A percentile compares a stretch with the other conserved stretches of the same genome.
These are phyloP conservation scores for Artemia sinica DNA, from an alignment of 2,888 invertebrate genomes.

Conservation along the genomic window DNA sequence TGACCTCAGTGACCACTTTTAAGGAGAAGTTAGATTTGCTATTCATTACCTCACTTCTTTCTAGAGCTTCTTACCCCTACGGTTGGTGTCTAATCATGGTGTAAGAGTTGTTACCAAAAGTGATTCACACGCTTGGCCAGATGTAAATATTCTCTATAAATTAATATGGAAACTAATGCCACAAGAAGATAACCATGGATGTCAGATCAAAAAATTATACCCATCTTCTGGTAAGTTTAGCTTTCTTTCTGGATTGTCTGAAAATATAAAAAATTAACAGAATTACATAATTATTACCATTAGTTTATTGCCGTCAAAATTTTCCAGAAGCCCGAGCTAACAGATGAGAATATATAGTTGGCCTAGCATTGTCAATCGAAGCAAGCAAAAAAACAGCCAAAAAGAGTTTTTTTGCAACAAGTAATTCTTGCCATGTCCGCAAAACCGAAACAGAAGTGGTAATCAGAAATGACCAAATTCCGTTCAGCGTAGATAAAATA, in stretches of 20 bases:
- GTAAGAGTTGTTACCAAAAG: background rate
- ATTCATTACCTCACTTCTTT: background rate
- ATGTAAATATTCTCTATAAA: conserved; percentile 2
- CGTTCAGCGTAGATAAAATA: no score
- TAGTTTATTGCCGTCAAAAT: no score
- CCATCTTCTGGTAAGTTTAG: conserved; percentile 10
- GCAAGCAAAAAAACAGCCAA: no score
- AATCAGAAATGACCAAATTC: no score
- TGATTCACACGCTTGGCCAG: conserved; percentile 6
- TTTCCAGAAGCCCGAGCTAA: no score
- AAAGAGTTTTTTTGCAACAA: no score
- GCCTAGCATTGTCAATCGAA: no score
- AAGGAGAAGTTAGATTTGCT: no score
- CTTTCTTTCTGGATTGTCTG: background rate
- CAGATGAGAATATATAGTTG: no score
- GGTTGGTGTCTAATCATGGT: conserved; percentile 1
- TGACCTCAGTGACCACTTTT: no score
- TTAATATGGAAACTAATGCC: background rate
- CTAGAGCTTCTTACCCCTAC: background rate
- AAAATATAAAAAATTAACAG: background rate
- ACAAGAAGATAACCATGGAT: conserved; percentile 1
- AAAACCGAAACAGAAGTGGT: no score
- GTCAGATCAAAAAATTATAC: background rate
- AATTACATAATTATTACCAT: background rate
- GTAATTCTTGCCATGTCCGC: no score